Conservation (phyloP, 2,797 vertebrate species). For the Margarornis squamiger region DNA sequence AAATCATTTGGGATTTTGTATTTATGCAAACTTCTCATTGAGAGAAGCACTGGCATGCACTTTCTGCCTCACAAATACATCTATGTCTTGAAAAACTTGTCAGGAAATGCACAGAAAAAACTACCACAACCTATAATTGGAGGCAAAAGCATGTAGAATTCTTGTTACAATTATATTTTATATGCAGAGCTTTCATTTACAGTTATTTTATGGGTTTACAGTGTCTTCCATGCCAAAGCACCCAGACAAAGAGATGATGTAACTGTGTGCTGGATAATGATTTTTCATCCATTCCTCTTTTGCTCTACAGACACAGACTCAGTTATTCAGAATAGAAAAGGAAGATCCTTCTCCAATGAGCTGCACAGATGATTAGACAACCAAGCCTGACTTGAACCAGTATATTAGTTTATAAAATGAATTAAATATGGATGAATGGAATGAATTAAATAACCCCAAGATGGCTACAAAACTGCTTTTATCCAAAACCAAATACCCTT, state of each 20-base stretch:
- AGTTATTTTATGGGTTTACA: background rate
- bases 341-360: background rate
- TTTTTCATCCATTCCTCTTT: constrained; percentile 7
- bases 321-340: constrained; percentile 11
- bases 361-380: background rate
- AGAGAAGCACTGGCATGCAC: background rate
- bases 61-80: background rate
- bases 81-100: background rate
- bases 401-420: background rate
- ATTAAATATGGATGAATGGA: background rate
- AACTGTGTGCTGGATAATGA: constrained; percentile 2
- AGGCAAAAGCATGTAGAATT: background rate
- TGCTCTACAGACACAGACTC: background rate
- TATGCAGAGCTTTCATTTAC: background rate
- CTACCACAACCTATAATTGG: background rate
- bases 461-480: background rate
- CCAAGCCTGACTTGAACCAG: background rate
- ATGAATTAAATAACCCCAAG: background rate
- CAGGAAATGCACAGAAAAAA: background rate
- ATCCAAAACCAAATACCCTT: background rate
- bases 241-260: constrained; percentile 40
- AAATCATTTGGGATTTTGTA: background rate
- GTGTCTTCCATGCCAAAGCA: constrained; percentile 21
- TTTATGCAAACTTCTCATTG: background rate
- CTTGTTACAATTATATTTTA: background rate